Base-by-base conservation (phyloP, 2,888 invertebrate genomes). In the Melipona beecheii region DNA sequence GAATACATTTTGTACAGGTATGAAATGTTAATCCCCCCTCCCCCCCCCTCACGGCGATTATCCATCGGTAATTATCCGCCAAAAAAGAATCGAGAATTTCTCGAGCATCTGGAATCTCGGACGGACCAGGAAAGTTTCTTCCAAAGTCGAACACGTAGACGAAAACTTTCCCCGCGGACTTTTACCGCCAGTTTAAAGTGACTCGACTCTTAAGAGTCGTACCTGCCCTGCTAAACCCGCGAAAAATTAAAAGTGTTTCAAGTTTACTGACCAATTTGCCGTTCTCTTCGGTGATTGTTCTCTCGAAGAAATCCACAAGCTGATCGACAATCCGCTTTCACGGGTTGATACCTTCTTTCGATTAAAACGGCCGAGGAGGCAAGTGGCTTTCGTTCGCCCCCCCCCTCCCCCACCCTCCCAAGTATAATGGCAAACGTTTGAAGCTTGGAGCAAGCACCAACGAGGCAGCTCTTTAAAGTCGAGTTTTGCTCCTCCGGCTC, bases 341-440 rank as follows among this genome's bases (percentile, higher is more conserved):
- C 21, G 19, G 15, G 21, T 49, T 27, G 27, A 9, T 43, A 58
- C 60, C 60, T 24, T 21, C 2, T 17, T 31, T 17, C 71, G 24
- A 49, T 72, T 56, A 43, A 52, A 76, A 36, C 21, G 27, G 62
- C 17, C 60, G 19, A 65, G 19, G 50, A 62, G 24, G 24, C 49
- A 49, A 54, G 31, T 56, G 65, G 15, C 54, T 31, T 56, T 49
- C 49, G 43, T 64, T 73, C 75, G 43, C 19, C 49, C 19, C 24
- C 31, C 27, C 27, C 27, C 27, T n/a, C 2, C 31, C 31, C 31
- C 3, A 31, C 49, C 19, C 31, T 27, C 27, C n/a, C n/a, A 77
- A 78, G 68, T 60, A 69, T 52, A n/a, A 66, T 24, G 43, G 68
- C 54, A 69, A 77, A 62, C 62, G 60, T 64, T 69, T 19, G 50